phyloP scores from a whole-genome alignment of 2,888 invertebrate species.

The Cheilosia urbana region DNA sequence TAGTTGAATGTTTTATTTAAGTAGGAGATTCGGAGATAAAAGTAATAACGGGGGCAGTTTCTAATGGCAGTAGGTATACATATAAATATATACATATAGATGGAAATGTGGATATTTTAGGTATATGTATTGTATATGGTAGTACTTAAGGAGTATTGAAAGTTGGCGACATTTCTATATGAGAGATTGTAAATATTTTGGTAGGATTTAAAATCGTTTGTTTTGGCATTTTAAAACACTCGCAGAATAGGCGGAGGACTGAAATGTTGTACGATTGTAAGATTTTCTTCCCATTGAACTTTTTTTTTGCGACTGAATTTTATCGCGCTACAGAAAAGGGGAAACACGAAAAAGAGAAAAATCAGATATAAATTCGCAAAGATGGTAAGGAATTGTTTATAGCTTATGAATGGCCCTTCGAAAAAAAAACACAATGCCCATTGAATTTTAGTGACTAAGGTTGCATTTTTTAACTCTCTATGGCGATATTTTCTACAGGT shows the following conservation, averaged over 20 bases:
- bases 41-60: slow-evolving; percentile 9
- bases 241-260: slow-evolving; percentile 2
- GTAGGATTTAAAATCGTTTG: background rate
- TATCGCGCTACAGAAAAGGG: too few relatives aligned
- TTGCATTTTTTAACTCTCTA: too few relatives aligned
- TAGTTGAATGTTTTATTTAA: background rate
- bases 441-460: too few relatives aligned
- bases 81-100: background rate
- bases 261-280: background rate
- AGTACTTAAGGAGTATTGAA: background rate
- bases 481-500: too few relatives aligned
- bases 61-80: slow-evolving; percentile 36
- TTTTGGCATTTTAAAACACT: slow-evolving; percentile 45
- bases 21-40: background rate
- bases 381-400: too few relatives aligned
- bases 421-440: too few relatives aligned
- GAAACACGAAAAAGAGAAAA: too few relatives aligned
- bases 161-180: slow-evolving; percentile 12
- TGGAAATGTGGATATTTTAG: background rate
- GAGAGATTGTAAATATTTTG: slow-evolving; percentile 20
- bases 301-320: too few relatives aligned
- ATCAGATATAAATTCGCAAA: too few relatives aligned
- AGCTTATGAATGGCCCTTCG: too few relatives aligned
- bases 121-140: background rate
- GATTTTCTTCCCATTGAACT: too few relatives aligned